These are phyloP conservation scores for Plebejus anna DNA, from an alignment of 2,888 invertebrate genomes.

Conservation along the genomic window DNA sequence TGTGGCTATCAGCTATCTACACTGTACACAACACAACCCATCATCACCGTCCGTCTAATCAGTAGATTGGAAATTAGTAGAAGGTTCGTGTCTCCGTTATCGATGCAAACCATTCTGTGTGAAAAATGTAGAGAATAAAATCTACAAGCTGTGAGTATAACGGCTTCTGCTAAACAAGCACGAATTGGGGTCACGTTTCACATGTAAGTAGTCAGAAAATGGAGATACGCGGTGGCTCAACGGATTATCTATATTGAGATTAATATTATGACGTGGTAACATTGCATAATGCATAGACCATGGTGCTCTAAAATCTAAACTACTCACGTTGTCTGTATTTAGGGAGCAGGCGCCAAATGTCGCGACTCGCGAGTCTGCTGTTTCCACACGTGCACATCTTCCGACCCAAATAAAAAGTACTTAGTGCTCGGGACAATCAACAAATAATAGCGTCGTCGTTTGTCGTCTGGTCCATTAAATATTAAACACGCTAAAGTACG, in stretches of 20 bases:
- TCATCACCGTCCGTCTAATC: neutral
- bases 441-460: neutral
- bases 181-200: neutral
- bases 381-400: slow-evolving; percentile 8
- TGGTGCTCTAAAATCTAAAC: neutral
- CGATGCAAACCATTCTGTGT: no score
- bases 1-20: neutral
- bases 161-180: neutral
- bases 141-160: neutral
- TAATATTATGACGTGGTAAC: neutral
- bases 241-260: neutral
- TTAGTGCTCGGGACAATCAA: neutral
- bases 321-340: neutral
- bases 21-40: neutral
- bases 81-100: neutral
- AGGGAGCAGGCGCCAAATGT: neutral
- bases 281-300: neutral
- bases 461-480: neutral
- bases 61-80: neutral
- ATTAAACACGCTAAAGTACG: neutral
- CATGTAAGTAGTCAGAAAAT: neutral
- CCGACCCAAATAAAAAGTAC: slow-evolving; percentile 3
- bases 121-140: neutral
- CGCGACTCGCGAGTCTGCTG: neutral
- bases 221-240: neutral